A percentile compares a stretch with the other conserved stretches of the same genome.
Conservation (phyloP, 92 coral and sea anemone genomes). For the Desmophyllum pertusum region DNA sequence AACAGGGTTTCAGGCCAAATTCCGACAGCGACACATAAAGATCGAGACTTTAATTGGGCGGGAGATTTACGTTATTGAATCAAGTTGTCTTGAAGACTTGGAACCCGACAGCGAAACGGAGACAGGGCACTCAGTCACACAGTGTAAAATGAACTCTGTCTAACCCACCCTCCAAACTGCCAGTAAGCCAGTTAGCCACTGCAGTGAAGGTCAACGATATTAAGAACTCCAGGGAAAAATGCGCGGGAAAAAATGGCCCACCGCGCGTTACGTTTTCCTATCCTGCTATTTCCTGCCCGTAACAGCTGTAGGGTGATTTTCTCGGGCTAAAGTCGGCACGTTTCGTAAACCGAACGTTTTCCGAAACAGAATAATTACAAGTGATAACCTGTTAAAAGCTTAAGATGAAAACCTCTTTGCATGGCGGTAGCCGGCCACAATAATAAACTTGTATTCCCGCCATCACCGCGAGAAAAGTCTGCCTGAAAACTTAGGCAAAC, state of each 20-base stretch:
- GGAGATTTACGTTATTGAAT: not conserved
- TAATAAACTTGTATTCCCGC: not conserved
- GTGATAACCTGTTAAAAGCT: not conserved
- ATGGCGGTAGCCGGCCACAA: no score
- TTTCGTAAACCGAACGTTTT: not conserved
- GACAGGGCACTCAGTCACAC: not conserved
- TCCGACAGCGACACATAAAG: not conserved
- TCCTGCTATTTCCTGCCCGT: not conserved
- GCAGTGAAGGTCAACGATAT: no score
- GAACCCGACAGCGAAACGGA: not conserved
- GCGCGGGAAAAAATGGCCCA: no score
- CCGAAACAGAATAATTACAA: not conserved
- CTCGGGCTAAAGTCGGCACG: not conserved
- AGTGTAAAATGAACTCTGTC: not conserved
- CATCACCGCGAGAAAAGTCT: not conserved
- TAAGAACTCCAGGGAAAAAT: no score
- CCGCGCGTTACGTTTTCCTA: no score
- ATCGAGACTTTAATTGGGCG: not conserved
- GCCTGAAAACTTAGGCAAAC: not conserved
- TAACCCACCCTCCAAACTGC: no score
- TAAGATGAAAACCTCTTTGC: no score
- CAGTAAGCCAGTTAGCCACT: no score
- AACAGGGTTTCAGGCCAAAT: not conserved
- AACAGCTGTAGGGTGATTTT: not conserved
- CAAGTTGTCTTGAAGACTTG: not conserved